Evolutionary conservation across 2,113 vertebrate species (phyloP).

Genomic region (Sprattus sprattus): DNA sequence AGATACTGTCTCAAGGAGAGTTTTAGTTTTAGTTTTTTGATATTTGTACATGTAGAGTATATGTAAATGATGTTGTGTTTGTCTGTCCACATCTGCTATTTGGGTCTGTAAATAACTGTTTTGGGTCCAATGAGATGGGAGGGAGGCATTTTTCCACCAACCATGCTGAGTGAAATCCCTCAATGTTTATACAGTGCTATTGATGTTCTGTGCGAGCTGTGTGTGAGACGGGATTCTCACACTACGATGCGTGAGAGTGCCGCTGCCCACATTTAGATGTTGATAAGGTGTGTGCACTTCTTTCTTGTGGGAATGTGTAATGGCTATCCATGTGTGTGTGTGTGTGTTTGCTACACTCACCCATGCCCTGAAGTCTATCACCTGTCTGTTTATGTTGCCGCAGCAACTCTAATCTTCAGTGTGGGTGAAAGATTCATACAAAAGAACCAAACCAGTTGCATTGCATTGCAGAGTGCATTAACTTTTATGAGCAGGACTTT

Average conservation of each 20-base stretch:
- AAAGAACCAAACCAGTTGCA: not conserved
- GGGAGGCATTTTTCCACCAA: not conserved
- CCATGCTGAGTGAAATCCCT: not conserved
- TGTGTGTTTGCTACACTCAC: not conserved
- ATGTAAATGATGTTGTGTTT: not conserved
- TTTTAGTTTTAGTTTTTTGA: not conserved
- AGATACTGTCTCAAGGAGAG: not conserved
- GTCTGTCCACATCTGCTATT: not conserved
- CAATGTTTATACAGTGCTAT: not conserved
- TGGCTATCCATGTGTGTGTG: not conserved
- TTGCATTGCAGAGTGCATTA: not conserved
- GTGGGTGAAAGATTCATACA: not conserved
- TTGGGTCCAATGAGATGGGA: not conserved
- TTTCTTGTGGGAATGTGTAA: not conserved
- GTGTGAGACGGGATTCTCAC: not conserved
- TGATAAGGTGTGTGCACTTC: not conserved
- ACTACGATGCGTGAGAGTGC: not conserved
- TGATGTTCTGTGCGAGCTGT: not conserved
- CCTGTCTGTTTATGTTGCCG: not conserved
- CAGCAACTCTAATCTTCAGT: not conserved
- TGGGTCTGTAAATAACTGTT: not conserved
- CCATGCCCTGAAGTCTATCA: not conserved
- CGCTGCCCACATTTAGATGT: not conserved
- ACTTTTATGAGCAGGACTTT: slow-evolving; percentile 1
- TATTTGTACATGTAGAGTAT: not conserved